These are phyloP conservation scores for Enteromius fasciolatus DNA, from an alignment of 2,797 vertebrate genomes.

Conservation along the genomic window DNA sequence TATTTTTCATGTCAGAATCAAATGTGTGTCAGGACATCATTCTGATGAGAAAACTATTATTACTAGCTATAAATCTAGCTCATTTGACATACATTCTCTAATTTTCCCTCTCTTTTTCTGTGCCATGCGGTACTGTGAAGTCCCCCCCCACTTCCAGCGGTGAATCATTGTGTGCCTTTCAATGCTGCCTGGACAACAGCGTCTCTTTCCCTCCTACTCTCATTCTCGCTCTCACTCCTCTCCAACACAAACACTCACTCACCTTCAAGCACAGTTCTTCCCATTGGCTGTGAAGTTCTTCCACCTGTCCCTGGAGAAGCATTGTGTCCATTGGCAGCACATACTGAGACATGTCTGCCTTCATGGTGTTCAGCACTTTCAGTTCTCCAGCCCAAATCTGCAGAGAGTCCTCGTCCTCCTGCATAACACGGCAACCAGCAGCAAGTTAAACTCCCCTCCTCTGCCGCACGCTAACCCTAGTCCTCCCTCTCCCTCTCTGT, in stretches of 20 bases:
- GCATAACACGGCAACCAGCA: constrained; percentile 78
- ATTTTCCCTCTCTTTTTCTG: constrained; percentile 54
- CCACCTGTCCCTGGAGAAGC: constrained; percentile 85
- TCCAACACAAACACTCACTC: constrained; percentile 53
- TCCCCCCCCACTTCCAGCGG: constrained; percentile 34
- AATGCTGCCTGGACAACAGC: constrained; percentile 28
- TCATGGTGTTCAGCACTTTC: constrained; percentile 81
- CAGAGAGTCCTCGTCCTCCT: constrained; percentile 87
- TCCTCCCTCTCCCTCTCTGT: constrained; percentile 66
- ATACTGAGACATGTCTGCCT: constrained; percentile 80
- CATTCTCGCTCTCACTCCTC: constrained; percentile 37
- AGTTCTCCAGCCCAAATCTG: constrained; percentile 77
- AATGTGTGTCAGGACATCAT: not conserved
- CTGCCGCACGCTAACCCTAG: constrained; percentile 39
- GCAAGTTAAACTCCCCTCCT: constrained; percentile 45
- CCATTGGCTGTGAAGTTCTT: constrained; percentile 89
- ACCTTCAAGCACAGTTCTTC: constrained; percentile 86
- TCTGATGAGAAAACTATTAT: not conserved
- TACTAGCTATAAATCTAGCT: not conserved
- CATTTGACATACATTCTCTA: not conserved
- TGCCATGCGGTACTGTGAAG: constrained; percentile 25
- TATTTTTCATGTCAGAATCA: not conserved
- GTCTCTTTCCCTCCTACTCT: constrained; percentile 42
- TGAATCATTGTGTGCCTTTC: constrained; percentile 66
- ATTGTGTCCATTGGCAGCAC: constrained; percentile 79